Base-by-base conservation (phyloP, 2,797 vertebrate species). In the Miopithecus talapoin region DNA sequence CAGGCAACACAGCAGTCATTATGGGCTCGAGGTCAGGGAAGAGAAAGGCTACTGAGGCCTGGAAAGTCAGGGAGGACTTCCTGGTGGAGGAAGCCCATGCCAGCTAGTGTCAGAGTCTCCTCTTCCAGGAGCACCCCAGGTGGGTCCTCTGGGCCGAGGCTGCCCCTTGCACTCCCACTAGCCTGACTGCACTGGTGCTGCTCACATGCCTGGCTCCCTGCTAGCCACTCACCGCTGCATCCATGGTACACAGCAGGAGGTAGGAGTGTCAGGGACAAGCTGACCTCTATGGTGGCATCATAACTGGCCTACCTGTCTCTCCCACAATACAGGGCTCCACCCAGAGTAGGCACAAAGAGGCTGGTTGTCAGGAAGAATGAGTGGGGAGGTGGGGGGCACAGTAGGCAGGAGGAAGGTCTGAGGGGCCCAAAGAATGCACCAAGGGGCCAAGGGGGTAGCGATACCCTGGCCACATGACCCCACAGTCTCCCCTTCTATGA, bases 371-470 rank as follows among this genome's bases (percentile, higher is more conserved):
- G 39, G 48, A 85, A 79, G 50, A 57, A 36, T 3, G 14, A 46
- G 39, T 2, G 12, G 21, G 41, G 36, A 11, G 11, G 24, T 28
- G 46, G 36, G 50, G 39, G 80, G 39, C 57, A 19, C 2, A 0
- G 17, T 0, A 8, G 55, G 55, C 59, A 97, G 64, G 22, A 75
- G 33, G 22, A 61, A n/a, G 53, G 70, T 19, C 70, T 64, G 46
- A 76, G 64, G n/a, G 72, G 14, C 24, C 46, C 30, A 5, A 84
- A 86, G 59, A 57, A 61, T 8, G 5, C n/a, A 26, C 55, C 24
- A 5, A 41, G 75, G 36, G 24, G 57, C 46, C 5, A 0, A 0
- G 0, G 10, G 14, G 64, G 33, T 68, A 33, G 33, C 8, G 3
- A 68, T 9, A 19, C 36, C 70, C 61, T n/a, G 46, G 87, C 74